A percentile compares a stretch with the other conserved stretches of the same genome.
phyloP scores from a whole-genome alignment of 2,888 invertebrate species.

The Scaptomyza parva region DNA sequence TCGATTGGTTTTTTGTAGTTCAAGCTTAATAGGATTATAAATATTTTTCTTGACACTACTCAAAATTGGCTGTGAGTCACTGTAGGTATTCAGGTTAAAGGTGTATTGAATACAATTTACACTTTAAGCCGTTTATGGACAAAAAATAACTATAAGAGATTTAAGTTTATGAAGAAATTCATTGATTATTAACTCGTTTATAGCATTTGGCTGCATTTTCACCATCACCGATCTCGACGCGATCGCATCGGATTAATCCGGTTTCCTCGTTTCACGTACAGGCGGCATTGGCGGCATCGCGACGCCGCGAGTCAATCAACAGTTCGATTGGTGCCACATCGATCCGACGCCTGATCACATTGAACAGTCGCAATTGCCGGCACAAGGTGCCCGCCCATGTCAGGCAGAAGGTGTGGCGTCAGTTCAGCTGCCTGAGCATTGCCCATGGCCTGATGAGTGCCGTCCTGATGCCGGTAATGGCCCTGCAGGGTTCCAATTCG shows the following conservation, averaged over 20 bases:
- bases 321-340: slow-evolving; percentile 92
- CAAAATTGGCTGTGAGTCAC: too few relatives aligned
- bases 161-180: too few relatives aligned
- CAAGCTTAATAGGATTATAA: too few relatives aligned
- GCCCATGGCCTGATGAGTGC: slow-evolving; percentile 82
- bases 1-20: too few relatives aligned
- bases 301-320: slow-evolving; percentile 89
- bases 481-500: slow-evolving; percentile 84
- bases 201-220: slow-evolving; percentile 87
- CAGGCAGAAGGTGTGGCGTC: slow-evolving; percentile 82
- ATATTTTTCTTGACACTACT: too few relatives aligned
- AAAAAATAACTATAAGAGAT: too few relatives aligned
- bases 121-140: too few relatives aligned
- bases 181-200: neutral
- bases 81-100: too few relatives aligned
- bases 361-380: slow-evolving; percentile 85
- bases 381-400: slow-evolving; percentile 84
- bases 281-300: slow-evolving; percentile 83
- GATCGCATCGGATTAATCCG: slow-evolving; percentile 85
- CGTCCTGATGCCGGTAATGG: slow-evolving; percentile 82
- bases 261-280: slow-evolving; percentile 84
- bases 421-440: slow-evolving; percentile 82
- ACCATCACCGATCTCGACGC: slow-evolving; percentile 87
- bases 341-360: slow-evolving; percentile 89
- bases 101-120: too few relatives aligned